Percentiles rank a stretch among this genome's conserved stretches.
phyloP scores from a whole-genome alignment of 1,140 invertebrate genomes.

The Scaptodrosophila lebanonensis region DNA sequence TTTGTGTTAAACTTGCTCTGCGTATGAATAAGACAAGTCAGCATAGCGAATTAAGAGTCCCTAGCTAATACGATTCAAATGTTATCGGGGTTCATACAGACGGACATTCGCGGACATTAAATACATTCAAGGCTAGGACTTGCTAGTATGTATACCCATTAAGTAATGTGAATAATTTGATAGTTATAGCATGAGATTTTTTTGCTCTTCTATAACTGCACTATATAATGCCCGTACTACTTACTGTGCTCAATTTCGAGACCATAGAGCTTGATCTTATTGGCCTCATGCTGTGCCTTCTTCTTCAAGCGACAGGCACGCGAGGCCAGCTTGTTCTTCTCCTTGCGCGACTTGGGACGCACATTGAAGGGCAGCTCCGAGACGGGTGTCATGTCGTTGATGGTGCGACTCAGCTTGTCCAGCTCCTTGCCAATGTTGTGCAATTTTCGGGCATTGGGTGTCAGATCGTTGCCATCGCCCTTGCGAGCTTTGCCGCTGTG shows the following conservation, averaged over 20 bases:
- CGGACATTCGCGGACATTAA: too few relatives aligned
- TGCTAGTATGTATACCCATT: too few relatives aligned
- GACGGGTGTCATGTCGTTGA: constrained; percentile 97
- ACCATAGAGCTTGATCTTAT: constrained; percentile 95
- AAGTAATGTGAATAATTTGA: too few relatives aligned
- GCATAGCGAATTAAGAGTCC: too few relatives aligned
- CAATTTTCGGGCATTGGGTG: constrained; percentile 95
- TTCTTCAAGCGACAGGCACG: constrained; percentile 96
- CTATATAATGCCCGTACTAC: too few relatives aligned
- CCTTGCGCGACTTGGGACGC: constrained; percentile 94
- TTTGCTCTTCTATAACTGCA: too few relatives aligned
- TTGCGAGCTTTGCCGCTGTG: constrained; percentile 94
- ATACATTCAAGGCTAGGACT: too few relatives aligned
- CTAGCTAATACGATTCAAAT: too few relatives aligned
- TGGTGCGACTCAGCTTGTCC: constrained; percentile 92
- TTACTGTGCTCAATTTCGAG: constrained; percentile 96
- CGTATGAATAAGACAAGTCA: too few relatives aligned
- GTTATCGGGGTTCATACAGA: too few relatives aligned
- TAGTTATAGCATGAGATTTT: too few relatives aligned
- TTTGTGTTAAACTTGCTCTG: too few relatives aligned
- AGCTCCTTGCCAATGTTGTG: constrained; percentile 94
- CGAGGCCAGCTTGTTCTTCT: constrained; percentile 98
- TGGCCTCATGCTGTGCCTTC: constrained; percentile 96
- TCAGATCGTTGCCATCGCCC: constrained; percentile 98
- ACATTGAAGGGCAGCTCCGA: constrained; percentile 94